Evolutionary conservation across 2,797 vertebrate species (phyloP).

Genomic region (Sebastes vulpes): DNA sequence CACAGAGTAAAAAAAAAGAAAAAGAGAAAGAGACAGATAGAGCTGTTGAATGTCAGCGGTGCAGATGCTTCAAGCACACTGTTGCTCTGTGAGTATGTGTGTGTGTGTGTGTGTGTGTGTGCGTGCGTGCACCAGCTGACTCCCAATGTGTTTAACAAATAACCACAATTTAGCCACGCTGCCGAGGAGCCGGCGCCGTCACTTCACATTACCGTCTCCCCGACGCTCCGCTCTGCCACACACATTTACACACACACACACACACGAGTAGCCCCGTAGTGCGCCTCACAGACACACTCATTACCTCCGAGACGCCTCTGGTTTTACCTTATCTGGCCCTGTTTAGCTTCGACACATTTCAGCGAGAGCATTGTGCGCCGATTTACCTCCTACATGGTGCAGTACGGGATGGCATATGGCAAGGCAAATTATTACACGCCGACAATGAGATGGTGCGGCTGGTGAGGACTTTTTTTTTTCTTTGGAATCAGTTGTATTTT

Average conservation of each 20-base stretch:
- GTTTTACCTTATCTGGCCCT: constrained; percentile 79
- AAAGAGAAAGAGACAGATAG: constrained; percentile 38
- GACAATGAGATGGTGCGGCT: constrained; percentile 49
- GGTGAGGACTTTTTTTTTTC: constrained; percentile 22
- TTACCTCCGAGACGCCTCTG: constrained; percentile 75
- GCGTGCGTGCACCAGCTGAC: constrained; percentile 88
- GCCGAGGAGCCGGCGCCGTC: constrained; percentile 92
- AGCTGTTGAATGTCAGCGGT: constrained; percentile 71
- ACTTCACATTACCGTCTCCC: constrained; percentile 93
- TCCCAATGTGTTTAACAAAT: constrained; percentile 97
- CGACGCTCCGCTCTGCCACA: constrained; percentile 82
- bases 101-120: constrained; percentile 3
- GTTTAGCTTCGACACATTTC: constrained; percentile 74
- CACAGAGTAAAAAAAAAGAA: constrained; percentile 17
- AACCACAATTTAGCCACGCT: constrained; percentile 94
- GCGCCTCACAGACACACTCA: constrained; percentile 77
- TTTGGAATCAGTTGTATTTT: neutral
- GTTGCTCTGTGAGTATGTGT: constrained; percentile 26
- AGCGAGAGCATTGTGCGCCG: constrained; percentile 53
- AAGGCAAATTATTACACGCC: constrained; percentile 61
- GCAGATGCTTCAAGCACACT: constrained; percentile 65
- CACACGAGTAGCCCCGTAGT: constrained; percentile 48
- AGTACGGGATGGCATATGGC: constrained; percentile 50
- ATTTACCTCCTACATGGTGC: constrained; percentile 72
- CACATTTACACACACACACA: constrained; percentile 2